Conservation (phyloP, 2,797 vertebrate species). For the Hydrocynus forskahlii region DNA sequence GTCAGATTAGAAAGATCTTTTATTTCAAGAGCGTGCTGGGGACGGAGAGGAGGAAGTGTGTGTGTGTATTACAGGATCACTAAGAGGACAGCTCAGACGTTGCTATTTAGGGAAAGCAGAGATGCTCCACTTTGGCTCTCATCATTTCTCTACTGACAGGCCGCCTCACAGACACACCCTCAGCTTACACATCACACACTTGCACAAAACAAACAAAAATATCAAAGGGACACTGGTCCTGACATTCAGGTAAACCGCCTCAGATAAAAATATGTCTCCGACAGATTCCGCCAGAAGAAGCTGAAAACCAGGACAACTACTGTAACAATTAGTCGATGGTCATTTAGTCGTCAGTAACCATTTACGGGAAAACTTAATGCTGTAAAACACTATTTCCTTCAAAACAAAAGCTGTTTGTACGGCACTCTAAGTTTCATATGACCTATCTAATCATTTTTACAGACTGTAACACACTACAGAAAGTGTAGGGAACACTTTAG, state of each 20-base stretch:
- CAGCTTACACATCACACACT: constrained; percentile 46
- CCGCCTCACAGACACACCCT: constrained; percentile 52
- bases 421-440: not conserved
- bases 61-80: constrained; percentile 25
- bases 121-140: constrained; percentile 51
- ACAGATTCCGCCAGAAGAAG: not conserved
- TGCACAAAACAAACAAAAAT: constrained; percentile 26
- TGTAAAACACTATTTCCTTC: too few species aligned
- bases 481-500: too few species aligned
- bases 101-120: constrained; percentile 54
- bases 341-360: too few species aligned
- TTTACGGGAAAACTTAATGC: too few species aligned
- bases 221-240: constrained; percentile 25
- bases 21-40: constrained; percentile 42
- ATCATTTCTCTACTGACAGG: constrained; percentile 53
- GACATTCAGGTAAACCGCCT: constrained; percentile 9
- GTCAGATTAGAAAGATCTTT: constrained; percentile 69
- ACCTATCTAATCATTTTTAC: not conserved
- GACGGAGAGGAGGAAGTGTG: constrained; percentile 56
- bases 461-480: too few species aligned
- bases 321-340: too few species aligned
- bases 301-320: not conserved
- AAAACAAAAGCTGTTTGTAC: not conserved
- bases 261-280: constrained; percentile 10
- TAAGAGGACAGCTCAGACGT: not conserved